Evolutionary conservation across 2,113 vertebrate species (phyloP).

Genomic region (Bombycilla garrulus): DNA sequence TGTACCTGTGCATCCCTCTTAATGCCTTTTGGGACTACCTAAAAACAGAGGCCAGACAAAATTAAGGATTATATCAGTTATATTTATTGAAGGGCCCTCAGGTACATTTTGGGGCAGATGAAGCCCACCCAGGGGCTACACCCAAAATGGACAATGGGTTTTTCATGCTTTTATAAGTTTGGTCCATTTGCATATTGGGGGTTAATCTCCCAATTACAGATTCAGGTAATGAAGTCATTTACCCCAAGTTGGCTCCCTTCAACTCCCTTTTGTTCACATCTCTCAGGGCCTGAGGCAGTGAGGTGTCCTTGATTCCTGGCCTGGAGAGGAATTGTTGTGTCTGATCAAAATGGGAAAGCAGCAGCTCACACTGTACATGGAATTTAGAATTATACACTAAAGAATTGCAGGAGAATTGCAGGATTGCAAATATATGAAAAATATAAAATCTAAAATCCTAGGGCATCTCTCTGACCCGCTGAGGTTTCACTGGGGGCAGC

Average conservation of each 20-base stretch:
- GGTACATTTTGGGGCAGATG: background rate
- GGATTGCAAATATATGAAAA: background rate
- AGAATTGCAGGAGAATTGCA: background rate
- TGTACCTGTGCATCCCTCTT: background rate
- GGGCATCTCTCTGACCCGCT: accelerated
- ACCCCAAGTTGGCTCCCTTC: background rate
- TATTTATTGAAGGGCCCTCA: background rate
- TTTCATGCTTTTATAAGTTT: background rate
- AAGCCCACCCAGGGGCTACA: background rate
- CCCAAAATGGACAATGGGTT: background rate
- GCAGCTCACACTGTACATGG: background rate
- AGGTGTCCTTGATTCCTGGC: background rate
- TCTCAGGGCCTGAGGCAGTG: background rate
- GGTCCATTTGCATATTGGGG: background rate
- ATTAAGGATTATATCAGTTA: background rate
- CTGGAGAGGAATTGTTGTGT: background rate
- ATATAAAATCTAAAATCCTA: background rate
- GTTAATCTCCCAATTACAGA: background rate
- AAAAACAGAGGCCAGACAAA: background rate
- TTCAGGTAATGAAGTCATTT: background rate
- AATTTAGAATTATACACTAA: background rate
- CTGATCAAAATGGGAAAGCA: background rate
- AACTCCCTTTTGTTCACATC: background rate
- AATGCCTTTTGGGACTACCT: background rate
- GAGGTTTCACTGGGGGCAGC: background rate